phyloP scores from a whole-genome alignment of 2,797 vertebrate genomes.

The Sternotherus odoratus region DNA sequence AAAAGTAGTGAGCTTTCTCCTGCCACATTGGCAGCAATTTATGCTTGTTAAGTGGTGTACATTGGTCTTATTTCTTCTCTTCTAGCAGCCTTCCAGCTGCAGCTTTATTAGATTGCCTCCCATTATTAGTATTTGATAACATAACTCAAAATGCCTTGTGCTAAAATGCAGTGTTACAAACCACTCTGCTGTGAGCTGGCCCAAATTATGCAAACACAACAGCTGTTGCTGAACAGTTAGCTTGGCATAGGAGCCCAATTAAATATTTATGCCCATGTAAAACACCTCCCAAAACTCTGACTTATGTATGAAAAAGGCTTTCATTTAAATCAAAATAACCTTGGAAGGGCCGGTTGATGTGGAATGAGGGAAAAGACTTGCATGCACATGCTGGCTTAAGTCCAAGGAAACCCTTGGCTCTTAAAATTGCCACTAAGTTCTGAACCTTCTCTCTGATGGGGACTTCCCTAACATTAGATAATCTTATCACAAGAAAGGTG shows the following conservation, averaged over 20 bases:
- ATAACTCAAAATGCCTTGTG: not conserved
- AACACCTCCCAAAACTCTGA: conserved; percentile 23
- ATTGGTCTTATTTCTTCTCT: not conserved
- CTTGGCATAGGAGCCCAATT: conserved; percentile 17
- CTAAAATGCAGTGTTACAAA: not conserved
- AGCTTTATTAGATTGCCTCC: not conserved
- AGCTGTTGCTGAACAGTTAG: conserved; percentile 43
- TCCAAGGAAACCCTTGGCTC: not conserved
- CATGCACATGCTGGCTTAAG: not conserved
- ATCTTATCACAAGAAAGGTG: not conserved
- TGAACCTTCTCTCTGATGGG: not conserved
- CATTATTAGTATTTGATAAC: not conserved
- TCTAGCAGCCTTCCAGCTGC: not conserved
- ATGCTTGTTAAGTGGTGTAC: not conserved
- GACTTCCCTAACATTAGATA: not conserved
- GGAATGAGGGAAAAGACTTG: not conserved
- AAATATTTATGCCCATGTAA: conserved; percentile 35
- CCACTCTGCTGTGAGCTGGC: not conserved
- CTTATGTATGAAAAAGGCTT: conserved; percentile 17
- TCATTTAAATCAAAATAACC: conserved; percentile 28
- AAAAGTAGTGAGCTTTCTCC: not conserved
- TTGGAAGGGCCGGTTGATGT: not conserved
- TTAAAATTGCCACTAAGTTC: not conserved
- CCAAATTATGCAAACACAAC: not conserved
- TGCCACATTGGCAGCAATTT: not conserved